Conservation (phyloP, 2,888 invertebrate species). For the Athalia circularis region DNA sequence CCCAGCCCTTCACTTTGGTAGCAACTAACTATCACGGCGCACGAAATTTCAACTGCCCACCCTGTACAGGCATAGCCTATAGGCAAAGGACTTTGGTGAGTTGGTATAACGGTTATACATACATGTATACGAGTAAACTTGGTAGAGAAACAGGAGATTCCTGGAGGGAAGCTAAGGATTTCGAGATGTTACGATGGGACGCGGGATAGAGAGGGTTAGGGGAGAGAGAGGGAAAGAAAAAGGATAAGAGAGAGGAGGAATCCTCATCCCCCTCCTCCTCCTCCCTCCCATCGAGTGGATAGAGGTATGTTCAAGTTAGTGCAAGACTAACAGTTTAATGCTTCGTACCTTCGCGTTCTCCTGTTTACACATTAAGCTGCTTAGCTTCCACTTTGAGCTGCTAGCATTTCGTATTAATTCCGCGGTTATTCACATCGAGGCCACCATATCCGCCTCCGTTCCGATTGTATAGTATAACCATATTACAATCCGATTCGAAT, state of each 20-base stretch:
- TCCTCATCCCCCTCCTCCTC: too few species aligned
- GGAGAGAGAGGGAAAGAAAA: background rate
- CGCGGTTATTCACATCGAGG: background rate
- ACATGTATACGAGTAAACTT: slow-evolving; percentile 6
- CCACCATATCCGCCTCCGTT: background rate
- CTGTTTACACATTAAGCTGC: slow-evolving; percentile 33
- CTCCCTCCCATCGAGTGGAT: slow-evolving; percentile 1
- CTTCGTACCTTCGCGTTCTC: slow-evolving; percentile 26
- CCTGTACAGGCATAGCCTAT: too few species aligned
- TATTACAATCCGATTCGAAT: too few species aligned
- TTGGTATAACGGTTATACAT: slow-evolving; percentile 5
- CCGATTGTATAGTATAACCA: background rate
- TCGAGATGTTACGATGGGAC: background rate
- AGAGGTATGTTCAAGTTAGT: slow-evolving; percentile 39
- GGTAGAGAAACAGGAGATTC: background rate
- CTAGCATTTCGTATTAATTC: slow-evolving; percentile 11
- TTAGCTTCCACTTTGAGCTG: slow-evolving; percentile 29
- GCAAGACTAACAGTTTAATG: slow-evolving; percentile 41
- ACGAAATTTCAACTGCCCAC: too few species aligned
- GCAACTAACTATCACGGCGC: too few species aligned
- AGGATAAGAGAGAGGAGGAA: slow-evolving; percentile 21
- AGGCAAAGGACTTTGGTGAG: slow-evolving; percentile 6
- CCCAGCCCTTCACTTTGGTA: too few species aligned
- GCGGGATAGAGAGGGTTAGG: too few species aligned
- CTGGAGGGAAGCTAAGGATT: background rate